Conservation (phyloP, 2,888 invertebrate genomes). For the Drosophila paranaensis region DNA sequence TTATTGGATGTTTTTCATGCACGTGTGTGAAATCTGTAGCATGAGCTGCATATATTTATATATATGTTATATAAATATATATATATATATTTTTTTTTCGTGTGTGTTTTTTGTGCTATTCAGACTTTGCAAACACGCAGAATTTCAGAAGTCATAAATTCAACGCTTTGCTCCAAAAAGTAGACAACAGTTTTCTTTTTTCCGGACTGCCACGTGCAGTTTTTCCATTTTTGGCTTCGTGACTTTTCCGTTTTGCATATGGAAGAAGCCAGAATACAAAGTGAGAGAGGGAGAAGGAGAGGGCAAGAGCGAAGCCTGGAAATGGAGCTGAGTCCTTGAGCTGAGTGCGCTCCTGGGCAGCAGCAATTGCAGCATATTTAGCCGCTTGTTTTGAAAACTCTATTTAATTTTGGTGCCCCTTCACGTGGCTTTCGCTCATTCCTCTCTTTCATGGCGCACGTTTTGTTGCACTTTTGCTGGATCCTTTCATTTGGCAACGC, state of each 20-base stretch:
- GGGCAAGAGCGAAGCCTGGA: not conserved
- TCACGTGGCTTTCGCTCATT: constrained; percentile 6
- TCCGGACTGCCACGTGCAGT: constrained; percentile 73
- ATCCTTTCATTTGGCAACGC: constrained; percentile 35
- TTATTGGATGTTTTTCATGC: constrained; percentile 55
- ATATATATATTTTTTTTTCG: not conserved
- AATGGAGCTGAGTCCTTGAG: constrained; percentile 2
- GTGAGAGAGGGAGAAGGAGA: no score
- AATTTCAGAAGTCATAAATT: constrained; percentile 75
- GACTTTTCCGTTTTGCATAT: constrained; percentile 61
- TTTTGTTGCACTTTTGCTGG: constrained; percentile 55
- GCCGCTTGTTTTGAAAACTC: constrained; percentile 75
- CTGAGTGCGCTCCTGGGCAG: not conserved
- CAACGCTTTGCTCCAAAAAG: constrained; percentile 69
- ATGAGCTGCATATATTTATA: constrained; percentile 32
- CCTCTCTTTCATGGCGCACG: constrained; percentile 44
- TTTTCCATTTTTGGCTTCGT: constrained; percentile 51
- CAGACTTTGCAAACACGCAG: constrained; percentile 66
- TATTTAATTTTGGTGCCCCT: constrained; percentile 68
- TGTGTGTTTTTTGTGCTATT: constrained; percentile 22
- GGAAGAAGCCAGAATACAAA: constrained; percentile 33
- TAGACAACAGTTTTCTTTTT: constrained; percentile 65
- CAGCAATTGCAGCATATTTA: constrained; percentile 64
- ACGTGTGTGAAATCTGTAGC: constrained; percentile 53
- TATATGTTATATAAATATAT: constrained; percentile 21